phyloP scores from a whole-genome alignment of 2,113 vertebrate genomes.

The Leucosticte australis region DNA sequence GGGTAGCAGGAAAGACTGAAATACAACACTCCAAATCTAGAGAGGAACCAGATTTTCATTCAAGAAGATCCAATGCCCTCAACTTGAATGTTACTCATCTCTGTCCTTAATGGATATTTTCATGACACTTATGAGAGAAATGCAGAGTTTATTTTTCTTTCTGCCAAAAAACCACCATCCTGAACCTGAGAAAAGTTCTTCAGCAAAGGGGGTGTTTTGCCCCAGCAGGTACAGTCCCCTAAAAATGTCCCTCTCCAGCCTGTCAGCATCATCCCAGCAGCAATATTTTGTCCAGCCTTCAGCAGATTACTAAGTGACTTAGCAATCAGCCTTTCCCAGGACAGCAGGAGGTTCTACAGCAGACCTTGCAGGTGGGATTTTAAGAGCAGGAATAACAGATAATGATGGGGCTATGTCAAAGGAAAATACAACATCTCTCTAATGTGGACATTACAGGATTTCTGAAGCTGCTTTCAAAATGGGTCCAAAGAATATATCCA shows the following conservation, averaged over 20 bases:
- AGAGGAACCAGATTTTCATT: background rate
- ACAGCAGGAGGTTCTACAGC: background rate
- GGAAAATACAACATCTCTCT: background rate
- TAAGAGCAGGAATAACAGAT: background rate
- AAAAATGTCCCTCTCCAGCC: background rate
- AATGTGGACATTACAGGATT: background rate
- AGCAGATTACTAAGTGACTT: background rate
- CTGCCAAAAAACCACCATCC: fast-evolving
- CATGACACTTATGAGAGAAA: background rate
- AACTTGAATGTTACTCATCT: background rate
- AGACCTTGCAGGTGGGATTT: background rate
- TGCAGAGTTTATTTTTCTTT: background rate
- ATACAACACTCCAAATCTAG: fast-evolving
- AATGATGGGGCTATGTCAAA: background rate
- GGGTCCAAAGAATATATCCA: background rate
- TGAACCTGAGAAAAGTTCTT: background rate
- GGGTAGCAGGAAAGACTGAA: background rate
- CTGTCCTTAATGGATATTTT: background rate
- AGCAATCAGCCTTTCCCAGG: background rate
- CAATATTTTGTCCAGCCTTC: background rate
- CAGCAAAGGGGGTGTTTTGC: background rate
- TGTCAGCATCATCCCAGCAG: background rate
- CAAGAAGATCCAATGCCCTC: background rate
- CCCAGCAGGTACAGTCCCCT: background rate
- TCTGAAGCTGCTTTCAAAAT: slow-evolving; percentile 15